Evolutionary conservation across 1,140 invertebrate species (phyloP), one percentile per base, ranked within the genome.

Genomic region (Eciton burchellii): DNA sequence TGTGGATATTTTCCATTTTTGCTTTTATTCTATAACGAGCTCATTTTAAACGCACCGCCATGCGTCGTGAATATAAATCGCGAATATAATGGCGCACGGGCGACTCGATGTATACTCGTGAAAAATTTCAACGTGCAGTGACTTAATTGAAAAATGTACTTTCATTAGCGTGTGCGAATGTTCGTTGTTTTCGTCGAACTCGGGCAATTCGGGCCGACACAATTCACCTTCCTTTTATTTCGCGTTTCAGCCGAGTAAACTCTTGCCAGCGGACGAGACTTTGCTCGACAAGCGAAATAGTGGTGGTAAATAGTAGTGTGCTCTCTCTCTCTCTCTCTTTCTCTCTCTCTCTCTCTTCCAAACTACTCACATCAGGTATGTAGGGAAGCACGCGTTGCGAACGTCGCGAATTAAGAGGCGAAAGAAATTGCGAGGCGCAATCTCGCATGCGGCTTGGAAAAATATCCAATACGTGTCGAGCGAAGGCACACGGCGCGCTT

Each of bases 101-200:
- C 54, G 49, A 66, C 35, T 77, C 29, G 43, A 68, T 19, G 62
- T 62, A 26, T 43, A 43, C 47, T 24, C 47, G 60, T 19, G 43
- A 35, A 63, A 76, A 76, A 76, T 19, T 1, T 35, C 26, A 26
- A 52, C 24, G 35, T 24, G 41, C 74, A 16, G 14, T n/a, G 16
- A 1, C 3, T 79, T 79, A 57, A 79, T 79, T 68, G 74, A 70
- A 79, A 70, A 68, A 70, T 79, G 16, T 70, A 79, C 68, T 79
- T 79, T 79, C 24, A 79, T 68, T 79, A 79, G 16, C 16, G 74
- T 21, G 26, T 16, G 6, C 41, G 52, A 57, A 45, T 45, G 45
- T 79, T 79, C 24, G 41, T 70, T 79, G 19, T 41, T 79, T 19
- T 41, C 73, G 14, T 65, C 9, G 60, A 14, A 12, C 5, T 9